Evolutionary conservation across 30 jellyfish, hydroid and myxozoan species (phyloP).

Genomic region (Chrysaora quinquecirrha): DNA sequence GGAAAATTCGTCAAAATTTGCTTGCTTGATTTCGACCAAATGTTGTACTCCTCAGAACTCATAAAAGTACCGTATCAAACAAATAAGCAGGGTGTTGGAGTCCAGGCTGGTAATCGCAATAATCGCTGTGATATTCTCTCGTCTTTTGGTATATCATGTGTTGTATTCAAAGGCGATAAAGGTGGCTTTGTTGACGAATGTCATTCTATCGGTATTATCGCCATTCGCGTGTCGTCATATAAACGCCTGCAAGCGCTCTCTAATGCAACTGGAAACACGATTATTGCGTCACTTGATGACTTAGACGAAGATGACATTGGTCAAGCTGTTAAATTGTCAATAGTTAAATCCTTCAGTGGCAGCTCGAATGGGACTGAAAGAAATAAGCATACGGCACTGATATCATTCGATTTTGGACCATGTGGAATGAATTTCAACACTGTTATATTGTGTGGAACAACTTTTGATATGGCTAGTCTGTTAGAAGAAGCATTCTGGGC

Average conservation of each 20-base stretch:
- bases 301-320: constrained; percentile 16
- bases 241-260: constrained; percentile 31
- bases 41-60: neutral
- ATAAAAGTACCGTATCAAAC: neutral
- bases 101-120: too few species aligned
- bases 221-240: constrained; percentile 11
- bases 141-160: constrained; percentile 20
- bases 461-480: neutral
- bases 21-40: constrained; percentile 45
- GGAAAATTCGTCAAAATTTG: constrained; percentile 30
- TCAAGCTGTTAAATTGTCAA: constrained; percentile 12
- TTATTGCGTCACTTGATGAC: constrained; percentile 28
- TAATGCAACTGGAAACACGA: constrained; percentile 38
- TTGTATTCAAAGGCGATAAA: constrained; percentile 48
- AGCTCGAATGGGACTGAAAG: neutral
- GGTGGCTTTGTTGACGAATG: neutral
- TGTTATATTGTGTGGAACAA: constrained; percentile 31
- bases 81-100: neutral
- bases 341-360: neutral
- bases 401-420: constrained; percentile 1
- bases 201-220: neutral
- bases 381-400: neutral
- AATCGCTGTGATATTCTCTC: neutral
- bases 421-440: constrained; percentile 1
- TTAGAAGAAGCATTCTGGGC: constrained; percentile 42